Evolutionary conservation across 2,797 vertebrate genomes (phyloP).

Genomic region (Gouania willdenowi): DNA sequence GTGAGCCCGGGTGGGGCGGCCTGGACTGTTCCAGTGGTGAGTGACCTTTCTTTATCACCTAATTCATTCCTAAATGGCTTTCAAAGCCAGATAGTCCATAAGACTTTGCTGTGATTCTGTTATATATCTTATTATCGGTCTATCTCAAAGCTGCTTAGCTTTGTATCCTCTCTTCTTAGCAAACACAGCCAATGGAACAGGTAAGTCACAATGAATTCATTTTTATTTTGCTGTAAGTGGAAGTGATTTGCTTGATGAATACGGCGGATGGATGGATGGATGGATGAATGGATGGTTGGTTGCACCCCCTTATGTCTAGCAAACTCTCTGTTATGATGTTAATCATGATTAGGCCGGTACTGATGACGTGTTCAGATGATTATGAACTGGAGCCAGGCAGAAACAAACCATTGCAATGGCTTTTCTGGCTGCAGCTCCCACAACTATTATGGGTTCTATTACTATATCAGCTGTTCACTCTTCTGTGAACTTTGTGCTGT

Average conservation of each 20-base stretch:
- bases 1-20: conserved; percentile 97
- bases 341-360: conserved; percentile 67
- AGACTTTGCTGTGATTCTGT: conserved; percentile 49
- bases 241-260: conserved; percentile 72
- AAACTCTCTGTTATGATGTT: conserved; percentile 56
- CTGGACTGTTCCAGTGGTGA: conserved; percentile 98
- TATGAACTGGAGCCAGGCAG: conserved; percentile 51
- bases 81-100: conserved; percentile 58
- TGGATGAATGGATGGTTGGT: conserved; percentile 60
- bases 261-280: conserved; percentile 59
- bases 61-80: conserved; percentile 57
- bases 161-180: conserved; percentile 69
- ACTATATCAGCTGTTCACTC: conserved; percentile 57
- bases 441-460: conserved; percentile 28
- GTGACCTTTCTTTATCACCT: conserved; percentile 59
- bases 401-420: conserved; percentile 45
- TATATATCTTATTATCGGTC: conserved; percentile 40
- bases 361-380: conserved; percentile 46
- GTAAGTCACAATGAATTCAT: conserved; percentile 71
- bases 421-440: conserved; percentile 40
- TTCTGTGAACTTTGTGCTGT: conserved; percentile 57
- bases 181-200: conserved; percentile 70
- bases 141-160: conserved; percentile 70
- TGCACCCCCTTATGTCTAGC: conserved; percentile 43
- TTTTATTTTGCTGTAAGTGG: conserved; percentile 70